Evolutionary conservation across 2,888 invertebrate genomes (phyloP).

Genomic region (Esperia sulphurella): DNA sequence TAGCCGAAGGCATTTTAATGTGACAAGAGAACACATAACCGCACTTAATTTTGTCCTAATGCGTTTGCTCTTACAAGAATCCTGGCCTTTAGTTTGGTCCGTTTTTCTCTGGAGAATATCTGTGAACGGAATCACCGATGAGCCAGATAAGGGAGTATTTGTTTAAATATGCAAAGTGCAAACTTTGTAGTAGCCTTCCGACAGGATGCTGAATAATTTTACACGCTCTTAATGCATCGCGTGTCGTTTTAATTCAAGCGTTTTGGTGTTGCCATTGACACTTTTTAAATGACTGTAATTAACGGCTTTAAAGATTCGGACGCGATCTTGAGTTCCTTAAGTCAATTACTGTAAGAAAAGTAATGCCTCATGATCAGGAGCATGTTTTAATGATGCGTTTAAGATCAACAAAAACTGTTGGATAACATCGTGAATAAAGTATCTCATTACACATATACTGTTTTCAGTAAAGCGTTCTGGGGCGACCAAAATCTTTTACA

Average conservation of each 20-base stretch:
- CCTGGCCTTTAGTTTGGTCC: constrained; percentile 45
- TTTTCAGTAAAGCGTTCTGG: too few relatives aligned
- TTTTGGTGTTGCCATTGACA: constrained; percentile 48
- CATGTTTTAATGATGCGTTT: too few relatives aligned
- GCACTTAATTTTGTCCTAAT: constrained; percentile 78
- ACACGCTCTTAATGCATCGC: constrained; percentile 72
- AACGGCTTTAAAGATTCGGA: constrained; percentile 17
- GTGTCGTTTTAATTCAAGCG: constrained; percentile 64
- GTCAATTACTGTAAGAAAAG: too few relatives aligned
- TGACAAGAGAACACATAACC: constrained; percentile 72
- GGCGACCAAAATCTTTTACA: too few relatives aligned
- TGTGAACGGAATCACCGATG: constrained; percentile 69
- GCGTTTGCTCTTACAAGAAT: constrained; percentile 60
- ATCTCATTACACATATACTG: too few relatives aligned
- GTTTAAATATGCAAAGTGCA: constrained; percentile 77
- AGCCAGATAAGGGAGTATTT: constrained; percentile 70
- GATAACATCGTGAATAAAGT: too few relatives aligned
- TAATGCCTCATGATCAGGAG: too few relatives aligned
- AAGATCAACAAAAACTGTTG: too few relatives aligned
- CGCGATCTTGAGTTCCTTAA: background rate
- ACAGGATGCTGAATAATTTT: constrained; percentile 74
- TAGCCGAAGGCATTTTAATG: constrained; percentile 73
- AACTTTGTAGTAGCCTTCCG: constrained; percentile 68
- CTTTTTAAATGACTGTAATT: constrained; percentile 45
- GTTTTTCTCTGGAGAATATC: constrained; percentile 65